Base-by-base conservation (phyloP, 2,888 invertebrate genomes). In the Acleris literana region DNA sequence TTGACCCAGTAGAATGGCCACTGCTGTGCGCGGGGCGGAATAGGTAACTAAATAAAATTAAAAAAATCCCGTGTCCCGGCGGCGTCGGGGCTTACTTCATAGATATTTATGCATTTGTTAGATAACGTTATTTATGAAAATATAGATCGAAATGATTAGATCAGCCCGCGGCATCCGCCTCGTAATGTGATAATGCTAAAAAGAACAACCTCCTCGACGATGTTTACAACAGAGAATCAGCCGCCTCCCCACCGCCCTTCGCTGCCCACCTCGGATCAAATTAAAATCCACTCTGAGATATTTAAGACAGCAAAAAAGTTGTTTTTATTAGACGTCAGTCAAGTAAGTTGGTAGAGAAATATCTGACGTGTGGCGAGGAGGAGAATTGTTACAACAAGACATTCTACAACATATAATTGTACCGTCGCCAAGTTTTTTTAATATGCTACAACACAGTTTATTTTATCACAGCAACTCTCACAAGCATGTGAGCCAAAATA, bases 221-320 rank as follows among this genome's bases (percentile, higher is more conserved):
- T 39, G 39, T 39, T 39, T 39, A 33, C 33, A 7, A 33, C 33
- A 33, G 33, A 33, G 33, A 9, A 9, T 33, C 33, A 33, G 33
- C 33, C 33, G 33, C 33, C 7, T 46, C 46, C 46, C 46, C 44
- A 13, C 16, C n/a, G 13, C 16, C 46, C 17, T 6, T n/a, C n/a
- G 6, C 53, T 4, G 18, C 44, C 16, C 6, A 29, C 46, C 56
- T 20, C 18, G n/a, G 51, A 59, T 64, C 54, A 59, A 64, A 64
- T 64, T 64, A 64, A 64, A 64, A 64, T 59, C 64, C 59, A 59
- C 59, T 59, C 48, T 39, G 54, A n/a, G 54, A 9, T 39, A 64
- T 64, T 54, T 54, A 54, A 59, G 54, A 53, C 64, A 64, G 48
- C 58, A 64, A 58, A 49, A 59, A 53, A 59, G 59, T 59, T 54